These are phyloP conservation scores for Leptosomus discolor DNA, from an alignment of 2,113 vertebrate species.

Conservation along the genomic window DNA sequence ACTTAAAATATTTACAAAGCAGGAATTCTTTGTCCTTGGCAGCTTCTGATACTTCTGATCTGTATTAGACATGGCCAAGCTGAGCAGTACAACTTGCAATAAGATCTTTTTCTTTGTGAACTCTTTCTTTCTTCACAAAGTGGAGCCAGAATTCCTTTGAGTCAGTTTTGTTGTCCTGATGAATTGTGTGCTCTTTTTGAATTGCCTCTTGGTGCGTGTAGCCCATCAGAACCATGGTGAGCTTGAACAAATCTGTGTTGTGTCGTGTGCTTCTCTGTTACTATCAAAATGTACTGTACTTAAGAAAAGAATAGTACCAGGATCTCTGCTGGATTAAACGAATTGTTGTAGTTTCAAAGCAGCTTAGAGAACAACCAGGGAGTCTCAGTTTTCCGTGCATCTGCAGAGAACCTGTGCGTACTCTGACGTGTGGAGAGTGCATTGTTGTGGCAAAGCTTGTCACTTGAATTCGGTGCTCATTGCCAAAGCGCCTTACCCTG, in stretches of 20 bases:
- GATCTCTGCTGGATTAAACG: conserved; percentile 1
- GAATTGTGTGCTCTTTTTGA: conserved; percentile 1
- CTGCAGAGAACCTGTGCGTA: not conserved
- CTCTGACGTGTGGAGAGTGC: not conserved
- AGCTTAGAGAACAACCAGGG: not conserved
- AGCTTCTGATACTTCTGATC: not conserved
- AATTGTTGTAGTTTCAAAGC: conserved; percentile 1
- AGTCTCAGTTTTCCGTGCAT: not conserved
- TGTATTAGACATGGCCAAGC: not conserved
- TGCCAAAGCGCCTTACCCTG: conserved; percentile 48
- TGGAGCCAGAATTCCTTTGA: not conserved
- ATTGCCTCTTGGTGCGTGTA: not conserved
- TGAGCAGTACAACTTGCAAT: conserved; percentile 30
- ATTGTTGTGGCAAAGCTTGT: not conserved
- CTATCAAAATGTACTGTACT: conserved; percentile 50
- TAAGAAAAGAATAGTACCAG: not conserved
- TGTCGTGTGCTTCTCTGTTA: not conserved
- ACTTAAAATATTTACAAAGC: not conserved
- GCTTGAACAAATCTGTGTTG: not conserved
- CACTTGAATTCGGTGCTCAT: conserved; percentile 58
- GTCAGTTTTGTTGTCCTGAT: not conserved
- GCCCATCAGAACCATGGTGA: conserved; percentile 9
- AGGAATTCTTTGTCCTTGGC: not conserved
- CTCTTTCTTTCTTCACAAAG: not conserved
- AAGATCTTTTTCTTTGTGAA: conserved; percentile 23